Conservation (phyloP, 2,888 invertebrate genomes). For the Polyploca ridens region DNA sequence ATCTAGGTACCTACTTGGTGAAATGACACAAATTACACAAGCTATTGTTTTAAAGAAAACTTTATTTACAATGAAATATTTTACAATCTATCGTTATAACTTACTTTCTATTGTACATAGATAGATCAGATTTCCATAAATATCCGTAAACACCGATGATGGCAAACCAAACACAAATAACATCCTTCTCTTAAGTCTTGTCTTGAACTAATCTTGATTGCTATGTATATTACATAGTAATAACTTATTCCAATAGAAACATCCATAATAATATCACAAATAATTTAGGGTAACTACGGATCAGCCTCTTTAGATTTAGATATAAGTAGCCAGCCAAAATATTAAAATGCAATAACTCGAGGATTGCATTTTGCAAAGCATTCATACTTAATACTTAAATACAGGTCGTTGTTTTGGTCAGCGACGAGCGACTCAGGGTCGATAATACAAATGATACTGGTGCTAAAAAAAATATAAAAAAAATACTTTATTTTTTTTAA, state of each 20-base stretch:
- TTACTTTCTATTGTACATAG: slow-evolving; percentile 66
- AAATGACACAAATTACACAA: slow-evolving; percentile 62
- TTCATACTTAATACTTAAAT: background rate
- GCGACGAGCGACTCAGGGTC: no score
- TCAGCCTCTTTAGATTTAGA: slow-evolving; percentile 64
- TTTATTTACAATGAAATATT: slow-evolving; percentile 83
- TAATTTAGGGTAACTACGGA: slow-evolving; percentile 80
- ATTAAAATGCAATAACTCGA: slow-evolving; percentile 8
- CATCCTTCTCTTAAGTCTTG: background rate
- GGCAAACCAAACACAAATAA: slow-evolving; percentile 22
- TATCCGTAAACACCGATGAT: slow-evolving; percentile 44
- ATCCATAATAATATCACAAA: slow-evolving; percentile 79
- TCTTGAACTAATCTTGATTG: background rate
- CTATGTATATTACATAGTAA: slow-evolving; percentile 25
- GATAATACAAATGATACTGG: no score
- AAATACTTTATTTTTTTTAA: no score
- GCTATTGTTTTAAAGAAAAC: slow-evolving; percentile 69
- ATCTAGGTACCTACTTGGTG: slow-evolving; percentile 50
- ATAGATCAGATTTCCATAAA: slow-evolving; percentile 46
- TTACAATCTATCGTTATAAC: slow-evolving; percentile 75
- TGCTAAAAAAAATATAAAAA: no score
- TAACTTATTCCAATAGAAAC: slow-evolving; percentile 50
- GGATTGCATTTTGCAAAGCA: background rate
- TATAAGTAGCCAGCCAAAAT: slow-evolving; percentile 15
- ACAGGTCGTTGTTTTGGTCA: no score